phyloP scores from a whole-genome alignment of 2,113 vertebrate genomes.

The Amphilophus citrinellus region DNA sequence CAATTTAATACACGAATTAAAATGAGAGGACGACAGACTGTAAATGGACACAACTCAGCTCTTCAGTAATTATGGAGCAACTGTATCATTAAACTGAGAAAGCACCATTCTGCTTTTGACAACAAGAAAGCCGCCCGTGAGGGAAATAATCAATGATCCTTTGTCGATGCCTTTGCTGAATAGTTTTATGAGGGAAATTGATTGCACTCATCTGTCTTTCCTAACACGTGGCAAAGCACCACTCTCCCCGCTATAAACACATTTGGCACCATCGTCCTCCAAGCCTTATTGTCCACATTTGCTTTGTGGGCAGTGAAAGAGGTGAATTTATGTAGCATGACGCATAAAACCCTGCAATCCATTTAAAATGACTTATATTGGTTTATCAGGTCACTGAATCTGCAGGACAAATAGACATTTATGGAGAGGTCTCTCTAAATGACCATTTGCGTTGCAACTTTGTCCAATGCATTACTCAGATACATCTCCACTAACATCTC shows the following conservation, averaged over 20 bases:
- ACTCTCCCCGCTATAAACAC: constrained; percentile 10
- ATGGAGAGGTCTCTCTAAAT: constrained; percentile 31
- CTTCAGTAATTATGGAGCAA: constrained; percentile 58
- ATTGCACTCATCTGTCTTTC: constrained; percentile 33
- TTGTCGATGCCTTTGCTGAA: constrained; percentile 24
- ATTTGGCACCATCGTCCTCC: background rate
- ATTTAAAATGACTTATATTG: constrained; percentile 56
- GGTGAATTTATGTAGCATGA: constrained; percentile 55
- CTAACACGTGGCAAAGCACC: background rate
- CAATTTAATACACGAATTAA: constrained; percentile 56
- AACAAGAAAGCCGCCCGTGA: constrained; percentile 8
- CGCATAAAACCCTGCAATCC: constrained; percentile 39
- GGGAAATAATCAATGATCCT: constrained; percentile 54
- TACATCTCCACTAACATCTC: constrained; percentile 6
- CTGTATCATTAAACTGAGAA: constrained; percentile 59
- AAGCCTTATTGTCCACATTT: constrained; percentile 8
- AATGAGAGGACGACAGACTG: constrained; percentile 48
- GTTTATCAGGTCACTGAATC: constrained; percentile 60
- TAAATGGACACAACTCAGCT: constrained; percentile 59
- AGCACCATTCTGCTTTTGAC: constrained; percentile 42
- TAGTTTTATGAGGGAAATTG: constrained; percentile 30
- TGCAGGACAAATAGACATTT: constrained; percentile 55
- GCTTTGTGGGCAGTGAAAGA: constrained; percentile 24
- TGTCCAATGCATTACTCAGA: constrained; percentile 3
- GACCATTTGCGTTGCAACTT: constrained; percentile 38